A percentile compares a stretch with the other conserved stretches of the same genome.
phyloP scores from a whole-genome alignment of 2,888 invertebrate genomes.

The Diogma glabrata region DNA sequence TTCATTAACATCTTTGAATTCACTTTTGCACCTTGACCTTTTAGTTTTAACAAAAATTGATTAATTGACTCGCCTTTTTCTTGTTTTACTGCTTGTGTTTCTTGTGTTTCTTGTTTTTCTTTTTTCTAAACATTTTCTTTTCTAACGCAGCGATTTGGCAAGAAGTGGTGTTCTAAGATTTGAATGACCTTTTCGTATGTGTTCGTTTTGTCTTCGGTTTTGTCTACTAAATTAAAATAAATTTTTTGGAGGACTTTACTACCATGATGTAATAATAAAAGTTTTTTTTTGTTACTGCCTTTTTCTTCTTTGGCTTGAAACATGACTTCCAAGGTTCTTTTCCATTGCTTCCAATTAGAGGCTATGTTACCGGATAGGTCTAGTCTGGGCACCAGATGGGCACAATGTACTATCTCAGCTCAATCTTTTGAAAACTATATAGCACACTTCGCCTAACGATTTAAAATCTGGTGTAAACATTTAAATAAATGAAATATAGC shows the following conservation, averaged over 20 bases:
- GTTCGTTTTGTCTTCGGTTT: not conserved
- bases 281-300: not conserved
- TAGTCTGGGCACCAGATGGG: not conserved
- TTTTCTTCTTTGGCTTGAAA: not conserved
- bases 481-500: too few relatives aligned
- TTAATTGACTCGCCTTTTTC: slow-evolving; percentile 24
- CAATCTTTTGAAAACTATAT: too few relatives aligned
- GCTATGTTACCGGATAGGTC: not conserved
- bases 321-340: not conserved
- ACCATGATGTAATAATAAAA: not conserved
- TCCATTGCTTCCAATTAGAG: not conserved
- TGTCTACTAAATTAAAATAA: not conserved
- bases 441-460: too few relatives aligned
- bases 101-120: too few relatives aligned
- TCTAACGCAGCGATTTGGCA: slow-evolving; percentile 16
- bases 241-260: not conserved
- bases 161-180: not conserved
- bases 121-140: slow-evolving; percentile 21
- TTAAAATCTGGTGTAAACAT: too few relatives aligned
- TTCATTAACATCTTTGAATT: slow-evolving; percentile 5
- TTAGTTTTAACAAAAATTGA: slow-evolving; percentile 21
- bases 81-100: too few relatives aligned
- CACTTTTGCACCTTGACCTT: not conserved
- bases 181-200: slow-evolving; percentile 1
- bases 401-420: too few relatives aligned